Percentiles rank a stretch among this genome's conserved stretches.
These are phyloP conservation scores for Strigamia transsilvanica DNA, from an alignment of 2,888 invertebrate genomes.

Conservation along the genomic window DNA sequence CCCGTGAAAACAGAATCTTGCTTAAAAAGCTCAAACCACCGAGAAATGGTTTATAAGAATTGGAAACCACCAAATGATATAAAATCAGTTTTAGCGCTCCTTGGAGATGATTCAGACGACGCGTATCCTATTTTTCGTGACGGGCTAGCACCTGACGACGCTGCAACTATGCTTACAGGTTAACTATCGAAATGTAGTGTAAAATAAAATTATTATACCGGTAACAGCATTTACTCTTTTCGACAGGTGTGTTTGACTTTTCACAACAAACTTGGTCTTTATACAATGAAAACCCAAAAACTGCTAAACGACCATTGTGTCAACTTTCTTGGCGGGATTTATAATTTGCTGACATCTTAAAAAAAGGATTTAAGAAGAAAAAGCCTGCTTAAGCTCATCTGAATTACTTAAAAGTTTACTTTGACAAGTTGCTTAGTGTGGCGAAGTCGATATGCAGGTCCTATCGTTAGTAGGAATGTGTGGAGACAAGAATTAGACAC, in stretches of 20 bases:
- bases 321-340: not conserved
- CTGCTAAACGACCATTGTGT: not conserved
- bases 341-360: not conserved
- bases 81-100: not conserved
- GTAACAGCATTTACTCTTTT: not conserved
- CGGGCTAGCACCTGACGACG: not conserved
- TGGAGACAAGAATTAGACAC: too few relatives aligned
- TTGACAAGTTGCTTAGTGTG: too few relatives aligned
- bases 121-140: conserved; percentile 7
- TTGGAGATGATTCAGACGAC: not conserved
- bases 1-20: not conserved
- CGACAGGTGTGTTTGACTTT: conserved; percentile 4
- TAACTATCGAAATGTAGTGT: not conserved
- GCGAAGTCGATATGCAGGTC: too few relatives aligned
- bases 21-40: not conserved
- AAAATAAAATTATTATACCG: not conserved
- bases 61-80: not conserved
- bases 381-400: too few relatives aligned
- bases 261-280: not conserved
- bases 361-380: too few relatives aligned
- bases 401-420: too few relatives aligned
- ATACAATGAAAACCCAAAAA: not conserved
- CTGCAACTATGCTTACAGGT: not conserved
- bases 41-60: not conserved
- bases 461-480: too few relatives aligned